Conservation (phyloP, 2,113 vertebrate species). For the Tapirus terrestris region DNA sequence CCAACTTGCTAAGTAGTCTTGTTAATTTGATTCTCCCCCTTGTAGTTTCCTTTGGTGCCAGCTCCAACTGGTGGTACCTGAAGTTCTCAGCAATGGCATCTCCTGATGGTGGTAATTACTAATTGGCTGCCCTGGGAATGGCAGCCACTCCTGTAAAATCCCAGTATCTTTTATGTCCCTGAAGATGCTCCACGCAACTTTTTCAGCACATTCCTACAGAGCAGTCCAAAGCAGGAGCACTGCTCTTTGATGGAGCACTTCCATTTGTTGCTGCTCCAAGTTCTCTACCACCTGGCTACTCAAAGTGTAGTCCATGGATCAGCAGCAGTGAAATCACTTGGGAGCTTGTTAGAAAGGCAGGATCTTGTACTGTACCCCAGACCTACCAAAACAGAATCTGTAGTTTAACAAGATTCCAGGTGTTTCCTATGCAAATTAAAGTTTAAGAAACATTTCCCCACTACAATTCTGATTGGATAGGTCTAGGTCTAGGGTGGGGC, state of each 20-base stretch:
- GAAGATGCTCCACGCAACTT: background rate
- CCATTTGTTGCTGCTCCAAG: conserved; percentile 28
- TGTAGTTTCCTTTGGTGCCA: background rate
- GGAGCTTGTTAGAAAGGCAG: conserved; percentile 61
- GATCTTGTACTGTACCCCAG: conserved; percentile 55
- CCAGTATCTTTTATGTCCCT: background rate
- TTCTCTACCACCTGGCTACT: background rate
- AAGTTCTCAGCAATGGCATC: conserved; percentile 26
- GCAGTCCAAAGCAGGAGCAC: background rate
- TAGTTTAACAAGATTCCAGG: conserved; percentile 61
- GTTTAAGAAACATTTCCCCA: conserved; percentile 35
- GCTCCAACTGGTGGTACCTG: background rate
- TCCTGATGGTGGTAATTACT: background rate
- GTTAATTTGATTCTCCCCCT: conserved; percentile 13
- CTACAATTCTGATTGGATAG: background rate
- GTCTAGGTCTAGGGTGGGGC: background rate
- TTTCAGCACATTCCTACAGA: background rate
- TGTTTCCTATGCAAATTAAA: conserved; percentile 58
- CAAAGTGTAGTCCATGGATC: conserved; percentile 27
- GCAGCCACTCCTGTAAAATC: background rate
- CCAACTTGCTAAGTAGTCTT: conserved; percentile 17
- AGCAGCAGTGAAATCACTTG: background rate
- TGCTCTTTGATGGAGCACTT: background rate
- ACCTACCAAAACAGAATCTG: conserved; percentile 65
- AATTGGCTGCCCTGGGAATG: background rate